phyloP scores from a whole-genome alignment of 23 tunicate species.

The Phallusia fumigata region DNA sequence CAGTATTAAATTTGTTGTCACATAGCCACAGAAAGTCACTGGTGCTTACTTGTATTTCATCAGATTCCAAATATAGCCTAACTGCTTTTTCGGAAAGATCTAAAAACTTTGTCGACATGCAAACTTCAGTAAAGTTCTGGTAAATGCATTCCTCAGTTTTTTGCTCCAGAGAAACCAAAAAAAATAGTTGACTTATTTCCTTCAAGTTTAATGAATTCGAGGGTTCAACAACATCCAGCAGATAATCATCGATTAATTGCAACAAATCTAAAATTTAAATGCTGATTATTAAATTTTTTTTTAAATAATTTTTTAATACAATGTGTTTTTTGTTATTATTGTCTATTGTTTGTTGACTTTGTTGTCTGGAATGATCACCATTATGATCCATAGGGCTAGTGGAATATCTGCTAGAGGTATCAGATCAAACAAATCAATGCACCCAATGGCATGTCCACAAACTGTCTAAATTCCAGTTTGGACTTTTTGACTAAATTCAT shows the following conservation, averaged over 20 bases:
- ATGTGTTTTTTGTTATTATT: background rate
- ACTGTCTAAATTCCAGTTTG: too few relatives aligned
- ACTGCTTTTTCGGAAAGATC: background rate
- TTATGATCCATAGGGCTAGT: too few relatives aligned
- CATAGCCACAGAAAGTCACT: too few relatives aligned
- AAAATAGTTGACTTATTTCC: background rate
- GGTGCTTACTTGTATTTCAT: background rate
- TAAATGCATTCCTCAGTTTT: background rate
- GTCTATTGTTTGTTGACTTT: too few relatives aligned
- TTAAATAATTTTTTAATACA: too few relatives aligned
- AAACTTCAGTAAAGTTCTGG: background rate
- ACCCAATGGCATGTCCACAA: too few relatives aligned
- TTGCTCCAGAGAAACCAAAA: background rate
- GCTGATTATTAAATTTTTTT: background rate
- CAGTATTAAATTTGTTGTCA: too few relatives aligned
- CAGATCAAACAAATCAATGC: too few relatives aligned
- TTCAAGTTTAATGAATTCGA: too few relatives aligned
- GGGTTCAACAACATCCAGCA: background rate
- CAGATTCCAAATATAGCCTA: background rate
- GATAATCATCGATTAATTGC: background rate
- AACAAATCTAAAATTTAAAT: background rate
- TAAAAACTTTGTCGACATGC: background rate
- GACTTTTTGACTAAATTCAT: too few relatives aligned
- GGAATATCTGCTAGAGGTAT: too few relatives aligned
- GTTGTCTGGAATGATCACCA: too few relatives aligned